Evolutionary conservation across 2,797 vertebrate species (phyloP), one percentile per base, ranked within the genome.

Genomic region (Allenopithecus nigroviridis): DNA sequence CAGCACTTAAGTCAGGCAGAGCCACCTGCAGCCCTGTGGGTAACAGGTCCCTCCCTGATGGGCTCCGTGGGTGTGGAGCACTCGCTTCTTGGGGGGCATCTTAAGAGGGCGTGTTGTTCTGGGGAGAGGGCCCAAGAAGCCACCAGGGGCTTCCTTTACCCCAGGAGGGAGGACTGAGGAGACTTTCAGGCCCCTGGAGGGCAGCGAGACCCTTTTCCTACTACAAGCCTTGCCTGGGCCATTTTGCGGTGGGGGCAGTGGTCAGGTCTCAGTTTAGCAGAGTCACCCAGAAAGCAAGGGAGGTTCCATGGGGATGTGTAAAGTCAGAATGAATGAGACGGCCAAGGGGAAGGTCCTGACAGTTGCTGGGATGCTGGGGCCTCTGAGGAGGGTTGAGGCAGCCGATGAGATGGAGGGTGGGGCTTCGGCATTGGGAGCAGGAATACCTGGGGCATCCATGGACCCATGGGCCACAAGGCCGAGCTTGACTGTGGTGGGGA

Each of bases 201-300:
- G 39, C 19, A 30, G 53, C 11, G 19, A 1, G 4, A 26, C 22
- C 61, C 43, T n/a, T 5, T 6, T 12, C n/a, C 50, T 43, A 5
- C 33, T 0, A 0, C 17, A 4, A 36, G 41, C 2, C n/a, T 46
- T 5, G 3, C 53, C 16, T 55, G 8, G 26, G 59, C 16, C 1
- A 5, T 33, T 74, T 55, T 48, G 7, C n/a, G 0, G 3, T 33
- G 33, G 39, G 9, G 2, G 11, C 24, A 19, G 11, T 57, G 28
- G 19, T 22, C 17, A 50, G 43, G 8, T 26, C 39, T 68, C 83
- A 70, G 50, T 2, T 30, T 8, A 55, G 48, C 39, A 81, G 80
- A 30, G 55, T 3, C 16, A 7, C n/a, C 9, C 48, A 39, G 91
- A 55, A 53, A 72, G 53, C 41, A 13, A 59, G 50, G 26, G 28